These are phyloP conservation scores for Drosophila bocqueti DNA, from an alignment of 1,140 invertebrate genomes.

Conservation along the genomic window DNA sequence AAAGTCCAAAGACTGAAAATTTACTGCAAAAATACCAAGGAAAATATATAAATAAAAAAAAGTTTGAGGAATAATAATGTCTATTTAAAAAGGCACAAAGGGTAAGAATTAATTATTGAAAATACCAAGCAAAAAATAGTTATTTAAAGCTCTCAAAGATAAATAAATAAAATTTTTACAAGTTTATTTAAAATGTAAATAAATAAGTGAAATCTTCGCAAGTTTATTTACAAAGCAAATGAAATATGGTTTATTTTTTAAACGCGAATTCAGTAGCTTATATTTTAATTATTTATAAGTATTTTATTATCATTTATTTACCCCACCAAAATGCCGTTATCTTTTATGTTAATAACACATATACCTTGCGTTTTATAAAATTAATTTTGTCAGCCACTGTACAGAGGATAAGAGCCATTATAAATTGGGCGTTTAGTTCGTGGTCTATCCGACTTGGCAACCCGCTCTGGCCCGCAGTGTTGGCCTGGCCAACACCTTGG, in stretches of 20 bases:
- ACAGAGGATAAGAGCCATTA: background rate
- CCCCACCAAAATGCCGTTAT: background rate
- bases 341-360: background rate
- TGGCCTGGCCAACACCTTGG: slow-evolving; percentile 13
- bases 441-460: background rate
- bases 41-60: no score
- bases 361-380: background rate
- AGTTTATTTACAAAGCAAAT: background rate
- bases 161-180: no score
- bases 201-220: no score
- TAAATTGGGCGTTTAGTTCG: slow-evolving; percentile 10
- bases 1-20: no score
- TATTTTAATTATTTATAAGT: background rate
- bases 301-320: background rate
- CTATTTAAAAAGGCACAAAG: no score
- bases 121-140: no score
- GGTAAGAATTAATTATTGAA: no score
- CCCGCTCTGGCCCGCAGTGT: background rate
- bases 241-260: background rate
- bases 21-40: no score
- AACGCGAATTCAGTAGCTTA: background rate
- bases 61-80: no score
- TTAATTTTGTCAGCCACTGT: background rate
- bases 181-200: no score
- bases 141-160: no score